Evolutionary conservation across 2,113 vertebrate genomes (phyloP).

Genomic region (Delphinus delphis): DNA sequence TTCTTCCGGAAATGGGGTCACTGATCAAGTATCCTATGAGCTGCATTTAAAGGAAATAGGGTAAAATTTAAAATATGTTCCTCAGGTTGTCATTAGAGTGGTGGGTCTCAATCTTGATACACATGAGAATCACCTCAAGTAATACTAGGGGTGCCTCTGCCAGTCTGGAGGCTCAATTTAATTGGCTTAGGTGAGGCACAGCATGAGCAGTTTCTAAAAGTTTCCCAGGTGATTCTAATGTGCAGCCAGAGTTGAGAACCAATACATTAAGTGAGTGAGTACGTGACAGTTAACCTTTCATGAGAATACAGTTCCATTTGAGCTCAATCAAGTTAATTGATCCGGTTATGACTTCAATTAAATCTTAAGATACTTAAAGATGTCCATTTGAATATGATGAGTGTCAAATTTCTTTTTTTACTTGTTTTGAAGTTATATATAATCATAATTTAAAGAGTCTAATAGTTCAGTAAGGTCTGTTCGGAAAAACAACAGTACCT

Average conservation of each 20-base stretch:
- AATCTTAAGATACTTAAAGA: not conserved
- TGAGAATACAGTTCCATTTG: not conserved
- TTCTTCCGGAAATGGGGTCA: not conserved
- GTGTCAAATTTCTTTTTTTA: not conserved
- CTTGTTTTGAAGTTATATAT: not conserved
- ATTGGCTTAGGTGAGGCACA: not conserved
- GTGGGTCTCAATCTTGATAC: not conserved
- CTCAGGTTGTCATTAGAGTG: not conserved
- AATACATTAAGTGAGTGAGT: not conserved
- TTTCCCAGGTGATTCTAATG: not conserved
- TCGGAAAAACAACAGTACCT: not conserved
- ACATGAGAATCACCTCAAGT: not conserved
- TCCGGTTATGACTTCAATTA: not conserved
- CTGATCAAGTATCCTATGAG: not conserved
- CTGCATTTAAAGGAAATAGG: not conserved
- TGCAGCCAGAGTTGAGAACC: not conserved
- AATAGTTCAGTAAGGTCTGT: not conserved
- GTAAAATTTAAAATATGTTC: not conserved
- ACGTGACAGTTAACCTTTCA: not conserved
- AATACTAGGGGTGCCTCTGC: not conserved
- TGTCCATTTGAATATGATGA: not conserved
- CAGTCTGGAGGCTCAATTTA: not conserved
- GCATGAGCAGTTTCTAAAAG: not conserved
- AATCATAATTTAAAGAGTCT: not conserved
- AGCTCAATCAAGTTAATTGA: not conserved